Evolutionary conservation across 92 coral and sea anemone genomes (phyloP), one percentile per base, ranked within the genome.

Genomic region (Metridium senile): DNA sequence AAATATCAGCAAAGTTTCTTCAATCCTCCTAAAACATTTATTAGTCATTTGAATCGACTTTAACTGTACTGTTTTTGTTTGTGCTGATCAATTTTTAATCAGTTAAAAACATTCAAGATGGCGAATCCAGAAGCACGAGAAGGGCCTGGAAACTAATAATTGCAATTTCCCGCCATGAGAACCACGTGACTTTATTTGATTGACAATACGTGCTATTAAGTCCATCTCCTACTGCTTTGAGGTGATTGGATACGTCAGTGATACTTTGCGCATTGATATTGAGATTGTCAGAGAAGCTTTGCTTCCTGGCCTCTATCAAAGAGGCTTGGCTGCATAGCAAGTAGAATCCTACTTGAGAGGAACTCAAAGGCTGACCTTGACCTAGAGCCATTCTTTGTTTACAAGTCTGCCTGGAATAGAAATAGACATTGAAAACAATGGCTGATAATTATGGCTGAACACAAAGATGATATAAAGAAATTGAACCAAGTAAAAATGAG

Each of bases 261-360:
- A 79, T 70, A 47, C 35, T 58, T 58, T 34, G 51, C 4, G 30
- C 32, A 46, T 51, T 0, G 34, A 47, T 25, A 30, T 51, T 33
- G 35, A 10, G 22, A 28, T 29, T 32, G 34, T 77, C 46, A 0
- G 33, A 22, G 0, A 77, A 26, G 35, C 65, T 33, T 54, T 28
- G 72, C 16, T 65, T 68, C 70, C 84, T 79, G 62, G 80, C 72
- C 68, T 79, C 72, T 21, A 21, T 46, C 16, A 18, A 31, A 20
- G 62, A 59, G 70, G 75, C 84, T 25, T 79, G 64, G 70, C 59
- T 62, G 52, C 76, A 79, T 26, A 79, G 77, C 18, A 71, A 64
- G 46, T 30, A 61, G 54, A 79, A 20, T 46, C 61, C 68, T 13
- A 79, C 25, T n/a, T 56, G 70, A 9, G 58, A 28, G 76, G 47